Percentiles rank a stretch among this genome's conserved stretches.
Evolutionary conservation across 2,888 invertebrate genomes (phyloP).

Genomic region (Eumacrocentrus americanus): DNA sequence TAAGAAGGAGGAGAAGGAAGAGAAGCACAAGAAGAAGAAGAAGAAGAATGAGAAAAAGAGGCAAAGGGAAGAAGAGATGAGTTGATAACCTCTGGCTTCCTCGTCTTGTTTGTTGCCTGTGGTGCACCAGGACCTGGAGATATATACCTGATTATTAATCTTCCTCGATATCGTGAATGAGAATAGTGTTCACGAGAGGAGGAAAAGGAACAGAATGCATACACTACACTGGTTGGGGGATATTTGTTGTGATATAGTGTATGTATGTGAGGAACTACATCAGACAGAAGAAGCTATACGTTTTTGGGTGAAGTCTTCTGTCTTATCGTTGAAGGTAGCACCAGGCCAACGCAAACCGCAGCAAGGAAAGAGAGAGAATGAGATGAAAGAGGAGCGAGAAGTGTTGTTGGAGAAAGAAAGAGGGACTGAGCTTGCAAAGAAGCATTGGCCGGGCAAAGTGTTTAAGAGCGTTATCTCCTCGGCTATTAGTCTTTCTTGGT

Average conservation of each 20-base stretch:
- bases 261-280: neutral
- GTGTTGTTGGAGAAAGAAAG: too few relatives aligned
- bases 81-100: slow-evolving; percentile 34
- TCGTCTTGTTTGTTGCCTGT: slow-evolving; percentile 10
- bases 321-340: slow-evolving; percentile 24
- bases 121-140: slow-evolving; percentile 3
- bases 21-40: slow-evolving; percentile 12
- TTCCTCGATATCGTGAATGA: slow-evolving; percentile 27
- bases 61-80: slow-evolving; percentile 26
- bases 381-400: too few relatives aligned
- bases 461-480: slow-evolving; percentile 61
- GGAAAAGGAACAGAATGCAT: slow-evolving; percentile 11
- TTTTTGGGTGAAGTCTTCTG: slow-evolving; percentile 1
- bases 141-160: slow-evolving; percentile 28
- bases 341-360: slow-evolving; percentile 25
- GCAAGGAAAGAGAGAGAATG: slow-evolving; percentile 18
- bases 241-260: too few relatives aligned
- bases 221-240: too few relatives aligned
- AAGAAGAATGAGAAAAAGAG: slow-evolving; percentile 17
- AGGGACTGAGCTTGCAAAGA: slow-evolving; percentile 51
- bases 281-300: slow-evolving; percentile 10
- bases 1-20: slow-evolving; percentile 21
- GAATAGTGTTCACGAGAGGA: slow-evolving; percentile 20
- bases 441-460: slow-evolving; percentile 60
- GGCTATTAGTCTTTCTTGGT: slow-evolving; percentile 61